Evolutionary conservation across 2,888 invertebrate species (phyloP), one percentile per base, ranked within the genome.

Genomic region (Drosophila maculinotata): DNA sequence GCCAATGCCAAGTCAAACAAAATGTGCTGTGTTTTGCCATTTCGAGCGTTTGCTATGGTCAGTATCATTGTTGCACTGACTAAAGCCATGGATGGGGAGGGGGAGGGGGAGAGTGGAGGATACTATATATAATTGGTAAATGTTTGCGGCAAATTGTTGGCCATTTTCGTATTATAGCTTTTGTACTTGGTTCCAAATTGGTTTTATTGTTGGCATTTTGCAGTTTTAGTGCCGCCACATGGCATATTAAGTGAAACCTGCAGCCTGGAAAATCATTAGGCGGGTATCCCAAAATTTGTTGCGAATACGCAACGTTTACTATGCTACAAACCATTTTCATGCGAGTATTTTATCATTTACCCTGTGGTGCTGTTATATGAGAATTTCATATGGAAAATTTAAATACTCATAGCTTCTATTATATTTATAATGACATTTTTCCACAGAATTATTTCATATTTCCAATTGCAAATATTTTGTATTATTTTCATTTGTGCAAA

Each of bases 131-230:
- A 85, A 81, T 85, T 79, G 85, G 72, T 49, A 71, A 71, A 64
- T 79, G 85, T 71, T 75, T 75, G 76, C 57, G 70, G 79, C 74
- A 70, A 80, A 81, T 84, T 77, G 83, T 77, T 66, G 81, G 65
- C 53, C 76, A 71, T 68, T 66, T 71, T 65, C 67, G 47, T 78
- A 79, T 82, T 79, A 79, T 66, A 52, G 71, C 79, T 71, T 59
- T 75, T 75, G 65, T 62, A 66, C 47, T 81, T 78, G 68, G 51
- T 54, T 42, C 49, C 66, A 85, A 82, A 79, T 79, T 79, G 79
- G 71, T 81, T 82, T 71, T 67, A 70, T 54, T 78, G 63, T 51
- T 54, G 57, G 53, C 75, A 53, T 69, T 74, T 63, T 54, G 36
- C 49, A 58, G 56, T 47, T 63, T 14, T 47, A 42, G 31, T 57